phyloP scores from a whole-genome alignment of 2,888 invertebrate genomes.

The Neoascia interrupta region DNA sequence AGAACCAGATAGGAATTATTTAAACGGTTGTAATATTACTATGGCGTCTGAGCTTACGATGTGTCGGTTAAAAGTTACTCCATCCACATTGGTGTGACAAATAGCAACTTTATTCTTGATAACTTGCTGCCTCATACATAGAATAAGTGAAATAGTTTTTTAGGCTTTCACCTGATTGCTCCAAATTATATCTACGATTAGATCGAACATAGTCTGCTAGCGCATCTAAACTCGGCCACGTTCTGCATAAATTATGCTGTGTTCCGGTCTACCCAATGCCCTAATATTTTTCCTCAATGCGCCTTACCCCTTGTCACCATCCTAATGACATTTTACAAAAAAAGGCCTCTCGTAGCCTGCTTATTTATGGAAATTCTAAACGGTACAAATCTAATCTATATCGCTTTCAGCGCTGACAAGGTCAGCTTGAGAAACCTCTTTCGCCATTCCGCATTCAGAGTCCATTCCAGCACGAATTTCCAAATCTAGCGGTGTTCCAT shows the following conservation, averaged over 20 bases:
- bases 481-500: slow-evolving; percentile 52
- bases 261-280: not conserved
- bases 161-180: too few species aligned
- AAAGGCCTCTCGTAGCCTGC: not conserved
- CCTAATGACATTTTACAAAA: not conserved
- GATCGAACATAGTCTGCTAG: too few species aligned
- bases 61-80: too few species aligned
- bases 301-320: slow-evolving; percentile 1
- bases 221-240: not conserved
- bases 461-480: slow-evolving; percentile 46
- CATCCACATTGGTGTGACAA: too few species aligned
- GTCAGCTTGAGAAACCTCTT: slow-evolving; percentile 28
- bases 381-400: slow-evolving; percentile 19
- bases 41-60: too few species aligned
- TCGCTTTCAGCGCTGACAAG: slow-evolving; percentile 21
- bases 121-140: too few species aligned
- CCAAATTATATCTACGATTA: too few species aligned
- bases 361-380: slow-evolving; percentile 5
- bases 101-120: too few species aligned
- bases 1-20: too few species aligned
- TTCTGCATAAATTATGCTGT: not conserved
- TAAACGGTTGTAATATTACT: too few species aligned
- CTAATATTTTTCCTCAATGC: too few species aligned
- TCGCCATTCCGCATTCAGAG: slow-evolving; percentile 31
- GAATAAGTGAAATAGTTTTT: too few species aligned